phyloP scores from a whole-genome alignment of 2,113 vertebrate species.

The Cyprinodon tularosa region DNA sequence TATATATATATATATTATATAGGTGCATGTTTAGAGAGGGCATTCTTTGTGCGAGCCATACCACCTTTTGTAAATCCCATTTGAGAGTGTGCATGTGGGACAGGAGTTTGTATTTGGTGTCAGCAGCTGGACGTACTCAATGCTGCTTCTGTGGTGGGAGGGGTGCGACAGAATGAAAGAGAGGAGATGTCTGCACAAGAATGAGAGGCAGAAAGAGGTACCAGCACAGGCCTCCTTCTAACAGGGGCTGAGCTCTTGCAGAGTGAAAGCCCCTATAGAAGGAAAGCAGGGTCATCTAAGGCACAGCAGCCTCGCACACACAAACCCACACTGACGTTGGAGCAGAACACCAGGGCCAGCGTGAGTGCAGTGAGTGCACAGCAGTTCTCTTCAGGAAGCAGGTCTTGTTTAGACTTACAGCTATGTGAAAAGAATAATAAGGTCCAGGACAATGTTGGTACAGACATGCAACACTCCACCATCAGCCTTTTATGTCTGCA shows the following conservation, averaged over 20 bases:
- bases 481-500: slow-evolving; percentile 73
- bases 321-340: slow-evolving; percentile 43
- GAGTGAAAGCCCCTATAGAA: slow-evolving; percentile 78
- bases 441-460: slow-evolving; percentile 73
- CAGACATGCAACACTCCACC: slow-evolving; percentile 69
- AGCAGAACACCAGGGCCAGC: slow-evolving; percentile 76
- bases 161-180: slow-evolving; percentile 52
- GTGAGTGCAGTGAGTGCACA: slow-evolving; percentile 69
- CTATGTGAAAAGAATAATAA: slow-evolving; percentile 81
- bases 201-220: slow-evolving; percentile 72
- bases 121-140: slow-evolving; percentile 87
- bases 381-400: slow-evolving; percentile 74
- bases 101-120: slow-evolving; percentile 77
- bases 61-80: slow-evolving; percentile 53
- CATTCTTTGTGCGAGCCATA: slow-evolving; percentile 29
- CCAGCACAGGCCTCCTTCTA: slow-evolving; percentile 70
- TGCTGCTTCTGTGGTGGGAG: slow-evolving; percentile 63
- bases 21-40: slow-evolving; percentile 7
- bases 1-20: background rate
- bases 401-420: slow-evolving; percentile 80
- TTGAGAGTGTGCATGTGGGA: slow-evolving; percentile 61
- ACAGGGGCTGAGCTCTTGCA: slow-evolving; percentile 69
- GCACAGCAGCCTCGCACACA: slow-evolving; percentile 47
- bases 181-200: slow-evolving; percentile 58
- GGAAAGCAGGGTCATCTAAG: slow-evolving; percentile 73